Evolutionary conservation across 2,797 vertebrate genomes (phyloP), one percentile per base, ranked within the genome.

Genomic region (Mallotus villosus): DNA sequence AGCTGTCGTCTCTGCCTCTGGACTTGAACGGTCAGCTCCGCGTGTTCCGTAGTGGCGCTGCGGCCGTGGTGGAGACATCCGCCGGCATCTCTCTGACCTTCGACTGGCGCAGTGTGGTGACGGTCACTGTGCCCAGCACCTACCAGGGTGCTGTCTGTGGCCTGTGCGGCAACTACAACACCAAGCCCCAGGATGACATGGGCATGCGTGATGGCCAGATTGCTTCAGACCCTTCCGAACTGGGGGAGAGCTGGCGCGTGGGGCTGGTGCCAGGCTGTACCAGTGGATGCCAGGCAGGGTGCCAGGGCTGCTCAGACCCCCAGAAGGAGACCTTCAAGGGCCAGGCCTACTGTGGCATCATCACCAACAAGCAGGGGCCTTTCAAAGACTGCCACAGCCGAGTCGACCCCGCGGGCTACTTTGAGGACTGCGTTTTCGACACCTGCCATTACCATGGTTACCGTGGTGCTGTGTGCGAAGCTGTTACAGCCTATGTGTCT

Each of bases 341-440:
- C 1, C 63, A 82, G 0, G 5, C 0, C 1, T 87, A 74, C 72
- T 92, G 90, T 24, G 78, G 79, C 0, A 24, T 86, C 8, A 70
- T 88, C 22, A 46, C 8, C 1, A 60, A 73, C 22, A 22, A 78
- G 2, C 57, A 72, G 0, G 94, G 94, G 1, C 93, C 92, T 0
- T 94, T 95, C 7, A 14, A 5, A 0, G 4, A 3, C 0, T 95
- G 94, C 67, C 92, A 92, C 0, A 4, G 61, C 0, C 0, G 29
- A 3, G 0, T 92, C 11, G 3, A 82, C 25, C 91, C 92, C 12
- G 5, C 7, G 0, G 0, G 70, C 63, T 88, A 84, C 49, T 7
- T 95, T 41, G 83, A 88, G 0, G 81, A 95, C 63, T 96, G 95
- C 0, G 85, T 93, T 68, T 94, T 89, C 0, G 95, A 96, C 0